Base-by-base conservation (phyloP, 2,113 vertebrate species). In the Apus apus region DNA sequence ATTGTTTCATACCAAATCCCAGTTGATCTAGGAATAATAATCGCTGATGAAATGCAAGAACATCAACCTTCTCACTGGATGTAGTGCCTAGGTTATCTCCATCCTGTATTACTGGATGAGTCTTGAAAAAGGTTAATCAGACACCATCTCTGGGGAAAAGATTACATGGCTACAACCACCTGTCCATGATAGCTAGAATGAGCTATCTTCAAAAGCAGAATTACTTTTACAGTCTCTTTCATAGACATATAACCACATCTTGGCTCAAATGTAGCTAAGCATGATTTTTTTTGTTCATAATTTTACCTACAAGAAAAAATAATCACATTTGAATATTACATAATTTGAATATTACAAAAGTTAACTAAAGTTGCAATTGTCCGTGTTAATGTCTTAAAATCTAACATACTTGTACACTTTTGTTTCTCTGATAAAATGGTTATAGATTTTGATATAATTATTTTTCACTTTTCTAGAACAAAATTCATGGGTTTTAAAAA, bases 11-110 rank as follows among this genome's bases (percentile, higher is more conserved):
- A 78, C 14, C 4, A 64, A 53, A n/a, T 26, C 7, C 9, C 21
- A 68, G n/a, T 2, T 0, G 0, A 67, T 8, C 12, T 30, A 43
- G 54, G 51, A 85, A 51, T 38, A 30, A 2, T 13, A 71, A 68
- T 9, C 2, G 45, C 26, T 34, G 48, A 60, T 9, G 12, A 95
- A 86, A 79, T 0, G 1, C 19, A 72, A 57, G 36, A 20, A 12
- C 5, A 7, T 43, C 75, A 15, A 23, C 57, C 32, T 86, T 80
- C 20, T 38, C 51, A 23, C 10, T 2, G 5, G 9, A 29, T 1
- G 29, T 1, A 65, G 40, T 3, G 16, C 51, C 30, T 84, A n/a
- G 79, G 20, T 62, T 75, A n/a, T 32, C 45, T 60, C 38, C 23
- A 58, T 15, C 50, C 38, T 65, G 64, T 36, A 71, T 12, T 72